Evolutionary conservation across 2,888 invertebrate species (phyloP), one percentile per base, ranked within the genome.

Genomic region (Hirtodrosophila duncani): DNA sequence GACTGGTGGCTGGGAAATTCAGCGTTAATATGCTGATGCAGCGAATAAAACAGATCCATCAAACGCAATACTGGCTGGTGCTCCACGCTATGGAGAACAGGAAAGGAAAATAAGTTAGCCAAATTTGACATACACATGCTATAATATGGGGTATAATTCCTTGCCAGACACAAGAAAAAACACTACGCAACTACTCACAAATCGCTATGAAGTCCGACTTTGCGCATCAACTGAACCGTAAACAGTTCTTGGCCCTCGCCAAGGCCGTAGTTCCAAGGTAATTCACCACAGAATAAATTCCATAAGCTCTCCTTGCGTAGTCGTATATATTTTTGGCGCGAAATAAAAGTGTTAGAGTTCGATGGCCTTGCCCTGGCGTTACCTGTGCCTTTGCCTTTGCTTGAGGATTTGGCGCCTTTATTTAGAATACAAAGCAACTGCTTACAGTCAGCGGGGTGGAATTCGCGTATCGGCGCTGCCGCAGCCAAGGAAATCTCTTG

Each of bases 1-100:
- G 36, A 18, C 13, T 65, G 61, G 16, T 37, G 13, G 16, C 58
- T 58, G 3, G 75, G 68, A n/a, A 72, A 34, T 0, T 65, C 61
- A 6, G 75, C 63, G 8, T 50, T 55, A 0, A 84, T 30, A n/a
- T 69, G 67, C 23, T 66, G 63, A 42, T 84, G 77, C 36, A 84
- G 21, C 4, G 74, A 63, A 2, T 57, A 64, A 14, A 84, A 72
- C 0, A 74, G 21, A 1, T 57, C 42, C 42, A 83, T 55, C 3
- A 84, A 36, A 3, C 69, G 67, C 24, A 58, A 2, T 2, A 82
- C 63, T 2, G 39, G 11, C 46, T 63, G 77, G 7, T 29, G 44
- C 17, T 69, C 63, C 13, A 24, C 17, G 27, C 83, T 83, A 30
- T 10, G 23, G 14, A 14, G 7, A 17, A 33, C 14, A 10, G n/a